Conservation (phyloP, 2,888 invertebrate species). For the Micropterix aruncella region DNA sequence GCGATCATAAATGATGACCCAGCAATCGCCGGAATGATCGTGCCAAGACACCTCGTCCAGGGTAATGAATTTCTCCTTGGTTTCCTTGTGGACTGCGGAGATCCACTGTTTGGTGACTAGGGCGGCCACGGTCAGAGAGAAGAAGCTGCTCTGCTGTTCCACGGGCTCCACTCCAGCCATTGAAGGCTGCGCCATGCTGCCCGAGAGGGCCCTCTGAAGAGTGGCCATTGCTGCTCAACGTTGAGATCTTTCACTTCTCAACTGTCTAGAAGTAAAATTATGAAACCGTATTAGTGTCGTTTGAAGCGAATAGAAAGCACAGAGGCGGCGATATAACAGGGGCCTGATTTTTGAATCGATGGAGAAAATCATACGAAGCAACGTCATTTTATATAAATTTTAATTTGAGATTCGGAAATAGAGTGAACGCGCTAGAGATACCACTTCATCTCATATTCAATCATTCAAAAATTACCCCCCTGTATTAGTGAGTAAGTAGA, state of each 20-base stretch:
- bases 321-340: no score
- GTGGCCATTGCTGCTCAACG: background rate
- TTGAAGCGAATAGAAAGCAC: constrained; percentile 1
- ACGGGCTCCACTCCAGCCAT: constrained; percentile 15
- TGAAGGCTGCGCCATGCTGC: constrained; percentile 23
- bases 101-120: constrained; percentile 17
- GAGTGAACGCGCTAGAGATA: no score
- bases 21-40: constrained; percentile 59
- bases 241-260: constrained; percentile 19
- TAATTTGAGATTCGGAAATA: no score
- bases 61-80: constrained; percentile 38
- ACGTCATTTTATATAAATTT: no score
- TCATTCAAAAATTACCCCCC: no score
- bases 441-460: no score
- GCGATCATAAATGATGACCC: constrained; percentile 77
- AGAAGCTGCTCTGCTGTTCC: constrained; percentile 19
- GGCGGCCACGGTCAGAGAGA: constrained; percentile 35
- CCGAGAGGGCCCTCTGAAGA: no score
- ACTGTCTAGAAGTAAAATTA: constrained; percentile 23
- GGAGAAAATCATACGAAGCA: no score
- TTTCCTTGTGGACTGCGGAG: constrained; percentile 21
- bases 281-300: constrained; percentile 24
- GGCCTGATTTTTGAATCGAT: no score
- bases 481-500: no score
- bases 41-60: constrained; percentile 66